These are phyloP conservation scores for Tetrapedia diversipes DNA, from an alignment of 2,888 invertebrate species.

Conservation along the genomic window DNA sequence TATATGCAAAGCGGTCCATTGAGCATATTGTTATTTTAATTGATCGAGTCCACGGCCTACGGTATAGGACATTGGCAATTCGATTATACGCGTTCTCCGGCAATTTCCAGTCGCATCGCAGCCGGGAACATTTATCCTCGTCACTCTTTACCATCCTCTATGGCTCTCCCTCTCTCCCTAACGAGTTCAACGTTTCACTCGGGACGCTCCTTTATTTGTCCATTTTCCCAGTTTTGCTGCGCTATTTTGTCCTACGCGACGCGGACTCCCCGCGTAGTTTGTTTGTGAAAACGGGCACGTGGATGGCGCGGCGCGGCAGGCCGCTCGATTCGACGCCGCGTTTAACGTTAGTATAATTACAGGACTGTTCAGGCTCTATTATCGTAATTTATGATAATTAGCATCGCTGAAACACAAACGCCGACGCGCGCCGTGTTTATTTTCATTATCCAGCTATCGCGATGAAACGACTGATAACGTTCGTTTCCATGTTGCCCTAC, in stretches of 20 bases:
- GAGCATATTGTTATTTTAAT: constrained; percentile 75
- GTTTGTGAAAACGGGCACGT: constrained; percentile 9
- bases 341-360: constrained; percentile 45
- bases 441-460: not conserved
- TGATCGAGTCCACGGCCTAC: constrained; percentile 51
- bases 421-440: constrained; percentile 7
- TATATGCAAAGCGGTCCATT: constrained; percentile 71
- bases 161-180: not conserved
- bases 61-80: constrained; percentile 54
- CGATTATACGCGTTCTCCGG: constrained; percentile 63
- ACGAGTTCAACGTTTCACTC: not conserved
- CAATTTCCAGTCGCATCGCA: constrained; percentile 51
- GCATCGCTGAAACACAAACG: constrained; percentile 16
- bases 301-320: too few species aligned
- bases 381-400: constrained; percentile 61
- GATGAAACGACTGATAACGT: not conserved
- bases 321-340: constrained; percentile 27
- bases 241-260: not conserved
- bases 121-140: constrained; percentile 57
- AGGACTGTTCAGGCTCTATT: constrained; percentile 23
- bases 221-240: not conserved
- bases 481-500: too few species aligned
- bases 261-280: not conserved
- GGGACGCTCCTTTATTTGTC: not conserved
- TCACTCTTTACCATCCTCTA: not conserved